phyloP scores from a whole-genome alignment of 2,797 vertebrate species.

The Odontamblyopus rebecca region DNA sequence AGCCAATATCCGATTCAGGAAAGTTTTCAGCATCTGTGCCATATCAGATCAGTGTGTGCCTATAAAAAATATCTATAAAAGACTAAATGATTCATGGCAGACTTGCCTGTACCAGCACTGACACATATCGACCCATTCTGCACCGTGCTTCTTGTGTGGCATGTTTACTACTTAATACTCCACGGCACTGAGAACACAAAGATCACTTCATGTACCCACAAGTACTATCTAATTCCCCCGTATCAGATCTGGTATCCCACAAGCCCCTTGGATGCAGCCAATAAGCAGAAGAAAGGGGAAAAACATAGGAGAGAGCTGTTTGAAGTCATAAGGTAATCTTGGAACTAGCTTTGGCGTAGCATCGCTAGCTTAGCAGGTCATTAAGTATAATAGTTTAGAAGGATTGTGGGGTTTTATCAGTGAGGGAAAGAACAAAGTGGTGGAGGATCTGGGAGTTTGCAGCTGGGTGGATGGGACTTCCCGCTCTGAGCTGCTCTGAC shows the following conservation, averaged over 20 bases:
- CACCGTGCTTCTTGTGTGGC: constrained; percentile 27
- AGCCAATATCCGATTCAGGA: too few species aligned
- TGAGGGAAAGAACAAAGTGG: constrained; percentile 76
- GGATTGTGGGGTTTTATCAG: constrained; percentile 74
- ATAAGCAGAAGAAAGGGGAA: constrained; percentile 44
- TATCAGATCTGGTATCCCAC: constrained; percentile 47
- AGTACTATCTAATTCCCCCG: constrained; percentile 44
- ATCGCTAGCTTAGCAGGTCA: constrained; percentile 71
- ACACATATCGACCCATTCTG: constrained; percentile 21
- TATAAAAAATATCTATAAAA: not conserved
- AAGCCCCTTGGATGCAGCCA: constrained; percentile 27
- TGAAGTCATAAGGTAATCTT: constrained; percentile 68
- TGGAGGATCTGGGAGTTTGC: constrained; percentile 74
- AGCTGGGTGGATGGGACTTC: constrained; percentile 73
- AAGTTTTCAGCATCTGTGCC: too few species aligned
- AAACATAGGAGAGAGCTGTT: constrained; percentile 51
- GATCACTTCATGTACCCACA: constrained; percentile 36
- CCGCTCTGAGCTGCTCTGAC: constrained; percentile 62
- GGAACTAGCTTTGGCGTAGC: constrained; percentile 62
- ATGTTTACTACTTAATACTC: constrained; percentile 15
- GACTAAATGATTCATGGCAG: constrained; percentile 21
- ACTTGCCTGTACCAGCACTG: constrained; percentile 22
- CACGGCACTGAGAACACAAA: constrained; percentile 15
- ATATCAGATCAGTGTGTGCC: too few species aligned
- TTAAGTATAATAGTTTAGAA: constrained; percentile 74